Evolutionary conservation across 2,888 invertebrate genomes (phyloP), one percentile per base, ranked within the genome.

Genomic region (Thera obeliscata): DNA sequence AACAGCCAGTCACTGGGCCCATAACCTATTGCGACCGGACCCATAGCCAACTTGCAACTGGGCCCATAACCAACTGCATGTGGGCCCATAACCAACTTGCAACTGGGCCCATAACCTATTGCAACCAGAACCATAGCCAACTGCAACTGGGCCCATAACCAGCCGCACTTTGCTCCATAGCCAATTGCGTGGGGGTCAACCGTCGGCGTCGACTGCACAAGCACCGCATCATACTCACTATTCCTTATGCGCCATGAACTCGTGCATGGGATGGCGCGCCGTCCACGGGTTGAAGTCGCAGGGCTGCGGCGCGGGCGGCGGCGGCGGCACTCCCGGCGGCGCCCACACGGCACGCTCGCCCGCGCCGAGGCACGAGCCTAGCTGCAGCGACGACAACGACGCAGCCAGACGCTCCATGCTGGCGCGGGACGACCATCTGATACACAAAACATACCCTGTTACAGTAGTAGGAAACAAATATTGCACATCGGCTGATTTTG

Each of bases 281-380:
- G 92, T 92, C 92, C 92, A 93, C 9, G 89, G 89, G 82, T 93
- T 91, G 83, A 89, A 93, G 78, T 87, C 87, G 41, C 77, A 78
- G 61, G 81, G 72, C 63, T 77, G 75, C 57, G 79, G 78, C 50
- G 74, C 71, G 61, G 70, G 70, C 49, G 76, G 74, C 64, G 70
- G 57, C 69, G 75, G 74, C 61, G 76, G 73, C 43, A 78, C 64
- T 63, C 68, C 58, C 11, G 82, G 82, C 61, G 85, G 84, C 48
- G 84, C 83, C 87, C 88, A 85, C 78, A 85, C 86, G 50, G 78
- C 83, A 68, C 80, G 79, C 80, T 81, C 82, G 69, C 77, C 78
- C 62, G 75, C 72, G 61, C 74, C 78, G 69, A 76, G 75, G 9
- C 80, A 78, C 70, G 81, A 71, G 59, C 76, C 79, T 66, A 76